Percentiles rank a stretch among this genome's conserved stretches.
These are phyloP conservation scores for Scomber colias DNA, from an alignment of 2,113 vertebrate genomes.

Conservation along the genomic window DNA sequence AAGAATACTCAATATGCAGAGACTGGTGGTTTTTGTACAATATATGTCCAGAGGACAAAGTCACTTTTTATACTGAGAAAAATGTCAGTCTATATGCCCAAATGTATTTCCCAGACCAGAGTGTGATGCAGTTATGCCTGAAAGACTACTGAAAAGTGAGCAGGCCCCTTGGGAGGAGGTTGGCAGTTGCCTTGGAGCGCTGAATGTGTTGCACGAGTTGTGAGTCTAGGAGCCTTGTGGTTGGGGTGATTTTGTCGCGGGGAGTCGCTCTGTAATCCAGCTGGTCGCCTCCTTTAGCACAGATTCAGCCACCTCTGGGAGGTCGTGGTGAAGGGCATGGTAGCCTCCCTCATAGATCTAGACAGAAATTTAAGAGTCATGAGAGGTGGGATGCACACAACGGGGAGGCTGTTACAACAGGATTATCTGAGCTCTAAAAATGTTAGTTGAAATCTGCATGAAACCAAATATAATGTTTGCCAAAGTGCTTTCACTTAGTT, in stretches of 20 bases:
- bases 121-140: constrained; percentile 30
- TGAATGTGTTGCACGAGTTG: constrained; percentile 5
- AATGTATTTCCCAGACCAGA: constrained; percentile 23
- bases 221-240: constrained; percentile 43
- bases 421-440: not conserved
- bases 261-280: constrained; percentile 88
- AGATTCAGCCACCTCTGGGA: constrained; percentile 89
- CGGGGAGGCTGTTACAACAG: not conserved
- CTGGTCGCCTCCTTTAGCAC: constrained; percentile 90
- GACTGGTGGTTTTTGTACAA: not conserved
- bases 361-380: not conserved
- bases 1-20: not conserved
- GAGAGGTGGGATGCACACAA: not conserved
- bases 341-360: constrained; percentile 94
- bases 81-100: constrained; percentile 2
- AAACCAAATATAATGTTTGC: not conserved
- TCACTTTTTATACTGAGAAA: constrained; percentile 22
- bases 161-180: constrained; percentile 14
- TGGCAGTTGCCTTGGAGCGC: constrained; percentile 18
- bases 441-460: not conserved
- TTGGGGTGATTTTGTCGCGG: constrained; percentile 13
- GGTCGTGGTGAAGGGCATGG: constrained; percentile 95
- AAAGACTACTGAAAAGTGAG: constrained; percentile 24
- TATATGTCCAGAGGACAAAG: constrained; percentile 22
- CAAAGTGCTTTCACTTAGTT: no score